phyloP scores from a whole-genome alignment of 1,140 invertebrate genomes.

The Drosophila athabasca region DNA sequence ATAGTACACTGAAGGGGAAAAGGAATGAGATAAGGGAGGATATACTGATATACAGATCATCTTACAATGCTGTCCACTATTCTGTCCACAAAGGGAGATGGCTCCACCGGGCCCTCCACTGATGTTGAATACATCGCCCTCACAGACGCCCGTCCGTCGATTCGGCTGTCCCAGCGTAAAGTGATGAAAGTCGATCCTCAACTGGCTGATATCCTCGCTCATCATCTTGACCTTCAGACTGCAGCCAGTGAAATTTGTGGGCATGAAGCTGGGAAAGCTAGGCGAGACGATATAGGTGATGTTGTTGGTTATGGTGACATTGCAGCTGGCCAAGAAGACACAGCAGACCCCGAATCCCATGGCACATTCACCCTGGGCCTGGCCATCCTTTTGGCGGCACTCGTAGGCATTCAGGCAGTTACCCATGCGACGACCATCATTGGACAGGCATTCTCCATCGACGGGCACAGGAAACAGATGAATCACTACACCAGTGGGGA shows the following conservation, averaged over 20 bases:
- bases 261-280: slow-evolving; percentile 89
- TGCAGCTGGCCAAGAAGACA: slow-evolving; percentile 92
- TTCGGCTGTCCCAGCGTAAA: slow-evolving; percentile 93
- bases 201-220: slow-evolving; percentile 89
- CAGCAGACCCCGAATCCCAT: slow-evolving; percentile 95
- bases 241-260: slow-evolving; percentile 87
- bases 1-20: slow-evolving; percentile 86
- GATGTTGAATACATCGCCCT: slow-evolving; percentile 88
- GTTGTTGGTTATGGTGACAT: slow-evolving; percentile 90
- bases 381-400: slow-evolving; percentile 90
- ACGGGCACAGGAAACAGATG: slow-evolving; percentile 90
- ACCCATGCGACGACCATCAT: slow-evolving; percentile 88
- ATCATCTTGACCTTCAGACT: slow-evolving; percentile 88
- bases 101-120: slow-evolving; percentile 85
- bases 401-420: slow-evolving; percentile 93
- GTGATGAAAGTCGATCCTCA: slow-evolving; percentile 91
- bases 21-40: neutral
- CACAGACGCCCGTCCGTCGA: slow-evolving; percentile 89
- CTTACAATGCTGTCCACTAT: slow-evolving; percentile 92
- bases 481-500: slow-evolving; percentile 46
- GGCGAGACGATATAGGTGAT: slow-evolving; percentile 93
- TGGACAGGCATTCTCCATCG: slow-evolving; percentile 89
- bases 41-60: slow-evolving; percentile 47
- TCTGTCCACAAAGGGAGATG: slow-evolving; percentile 90
- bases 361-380: slow-evolving; percentile 90